phyloP scores from a whole-genome alignment of 1,140 invertebrate genomes.

The Lordiphosa mommai region DNA sequence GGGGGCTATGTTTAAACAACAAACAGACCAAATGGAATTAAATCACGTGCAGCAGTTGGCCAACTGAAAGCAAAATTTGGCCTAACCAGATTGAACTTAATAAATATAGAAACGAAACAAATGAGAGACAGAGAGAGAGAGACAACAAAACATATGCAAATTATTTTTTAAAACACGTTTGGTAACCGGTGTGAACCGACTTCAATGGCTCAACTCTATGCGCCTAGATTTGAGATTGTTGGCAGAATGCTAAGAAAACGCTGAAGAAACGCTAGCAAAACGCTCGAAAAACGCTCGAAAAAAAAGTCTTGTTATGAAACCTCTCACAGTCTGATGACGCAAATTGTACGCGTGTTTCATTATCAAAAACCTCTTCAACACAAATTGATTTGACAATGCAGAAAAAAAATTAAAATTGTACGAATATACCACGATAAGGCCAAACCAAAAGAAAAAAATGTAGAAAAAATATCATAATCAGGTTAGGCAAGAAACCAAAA shows the following conservation, averaged over 20 bases:
- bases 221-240: neutral
- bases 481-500: slow-evolving; percentile 2
- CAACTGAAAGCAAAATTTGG: neutral
- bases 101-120: neutral
- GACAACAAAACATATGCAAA: slow-evolving; percentile 1
- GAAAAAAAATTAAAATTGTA: neutral
- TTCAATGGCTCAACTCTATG: neutral
- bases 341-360: slow-evolving; percentile 7
- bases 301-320: neutral
- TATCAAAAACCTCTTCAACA: slow-evolving; percentile 7
- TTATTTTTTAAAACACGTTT: slow-evolving; percentile 6
- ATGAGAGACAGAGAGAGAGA: neutral
- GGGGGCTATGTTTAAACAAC: no score
- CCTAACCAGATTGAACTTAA: neutral
- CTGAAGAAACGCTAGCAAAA: neutral
- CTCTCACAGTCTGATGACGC: neutral
- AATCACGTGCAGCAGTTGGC: neutral
- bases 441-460: neutral
- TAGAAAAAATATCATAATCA: slow-evolving; percentile 6
- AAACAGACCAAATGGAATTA: neutral
- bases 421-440: neutral
- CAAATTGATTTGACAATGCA: neutral
- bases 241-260: neutral
- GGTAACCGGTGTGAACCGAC: slow-evolving; percentile 7
- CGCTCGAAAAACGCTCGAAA: neutral